Evolutionary conservation across 2,888 invertebrate species (phyloP).

Genomic region (Scaptomyza parva): DNA sequence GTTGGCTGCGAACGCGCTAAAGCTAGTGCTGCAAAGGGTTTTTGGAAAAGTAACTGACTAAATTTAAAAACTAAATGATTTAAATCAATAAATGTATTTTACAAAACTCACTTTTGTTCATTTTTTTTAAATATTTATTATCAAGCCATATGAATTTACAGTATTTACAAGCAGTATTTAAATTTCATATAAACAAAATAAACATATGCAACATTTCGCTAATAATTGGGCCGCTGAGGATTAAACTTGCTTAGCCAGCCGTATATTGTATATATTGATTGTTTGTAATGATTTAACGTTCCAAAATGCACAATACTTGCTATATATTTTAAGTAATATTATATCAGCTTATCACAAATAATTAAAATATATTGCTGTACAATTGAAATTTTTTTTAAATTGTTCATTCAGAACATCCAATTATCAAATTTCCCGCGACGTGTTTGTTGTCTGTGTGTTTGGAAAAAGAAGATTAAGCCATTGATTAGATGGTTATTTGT

Average conservation of each 20-base stretch:
- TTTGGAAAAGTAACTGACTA: too few species aligned
- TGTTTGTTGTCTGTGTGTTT: conserved; percentile 70
- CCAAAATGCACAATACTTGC: conserved; percentile 57
- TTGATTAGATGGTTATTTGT: conserved; percentile 43
- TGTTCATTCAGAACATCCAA: conserved; percentile 82
- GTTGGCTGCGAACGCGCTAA: conserved; percentile 12
- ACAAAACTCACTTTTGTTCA: too few species aligned
- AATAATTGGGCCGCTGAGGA: conserved; percentile 54
- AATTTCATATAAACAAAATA: conserved; percentile 51
- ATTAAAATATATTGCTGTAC: conserved; percentile 60
- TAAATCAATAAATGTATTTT: too few species aligned
- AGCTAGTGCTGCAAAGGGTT: conserved; percentile 11
- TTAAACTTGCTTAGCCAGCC: conserved; percentile 34
- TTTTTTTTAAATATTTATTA: conserved; percentile 70
- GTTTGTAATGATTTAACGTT: conserved; percentile 39
- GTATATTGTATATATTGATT: conserved; percentile 23
- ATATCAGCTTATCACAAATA: conserved; percentile 74
- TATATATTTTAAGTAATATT: conserved; percentile 19
- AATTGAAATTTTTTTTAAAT: conserved; percentile 38
- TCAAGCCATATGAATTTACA: conserved; percentile 68
- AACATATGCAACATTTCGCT: conserved; percentile 67
- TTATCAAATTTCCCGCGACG: conserved; percentile 83
- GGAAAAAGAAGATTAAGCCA: conserved; percentile 52
- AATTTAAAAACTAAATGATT: too few species aligned
- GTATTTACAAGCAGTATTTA: conserved; percentile 68